Conservation (phyloP, 1,140 invertebrate species). For the Zophobas morio region DNA sequence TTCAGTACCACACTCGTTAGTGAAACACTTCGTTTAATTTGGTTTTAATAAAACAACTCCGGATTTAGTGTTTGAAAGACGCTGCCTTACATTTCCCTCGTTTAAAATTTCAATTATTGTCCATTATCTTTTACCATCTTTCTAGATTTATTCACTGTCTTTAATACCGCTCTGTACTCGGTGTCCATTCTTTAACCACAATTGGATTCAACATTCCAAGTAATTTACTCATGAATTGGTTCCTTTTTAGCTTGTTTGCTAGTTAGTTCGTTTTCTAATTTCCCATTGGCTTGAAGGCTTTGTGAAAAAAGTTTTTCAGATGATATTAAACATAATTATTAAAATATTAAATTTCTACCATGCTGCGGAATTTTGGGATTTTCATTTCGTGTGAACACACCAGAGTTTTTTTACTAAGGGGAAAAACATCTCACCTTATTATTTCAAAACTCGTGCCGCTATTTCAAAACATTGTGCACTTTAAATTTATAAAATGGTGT, state of each 20-base stretch:
- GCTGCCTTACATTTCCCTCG: not conserved
- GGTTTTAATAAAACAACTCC: slow-evolving; percentile 1
- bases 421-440: too few relatives aligned
- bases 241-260: not conserved
- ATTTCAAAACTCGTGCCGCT: too few relatives aligned
- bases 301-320: too few relatives aligned
- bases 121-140: not conserved
- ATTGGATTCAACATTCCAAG: not conserved
- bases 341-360: too few relatives aligned
- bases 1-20: not conserved
- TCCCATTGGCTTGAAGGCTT: too few relatives aligned
- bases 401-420: too few relatives aligned
- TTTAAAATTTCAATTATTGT: slow-evolving; percentile 15
- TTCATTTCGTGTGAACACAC: too few relatives aligned
- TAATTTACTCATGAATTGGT: not conserved
- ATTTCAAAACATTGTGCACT: too few relatives aligned
- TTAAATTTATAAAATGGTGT: too few relatives aligned
- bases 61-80: slow-evolving; percentile 4
- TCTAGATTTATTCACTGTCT: slow-evolving; percentile 11
- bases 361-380: too few relatives aligned
- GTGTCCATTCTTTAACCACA: slow-evolving; percentile 10
- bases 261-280: too few relatives aligned
- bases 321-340: too few relatives aligned
- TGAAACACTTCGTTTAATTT: slow-evolving; percentile 2
- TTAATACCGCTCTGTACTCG: not conserved